phyloP scores from a whole-genome alignment of 2,797 vertebrate genomes.

The Phoxinus dragarum region DNA sequence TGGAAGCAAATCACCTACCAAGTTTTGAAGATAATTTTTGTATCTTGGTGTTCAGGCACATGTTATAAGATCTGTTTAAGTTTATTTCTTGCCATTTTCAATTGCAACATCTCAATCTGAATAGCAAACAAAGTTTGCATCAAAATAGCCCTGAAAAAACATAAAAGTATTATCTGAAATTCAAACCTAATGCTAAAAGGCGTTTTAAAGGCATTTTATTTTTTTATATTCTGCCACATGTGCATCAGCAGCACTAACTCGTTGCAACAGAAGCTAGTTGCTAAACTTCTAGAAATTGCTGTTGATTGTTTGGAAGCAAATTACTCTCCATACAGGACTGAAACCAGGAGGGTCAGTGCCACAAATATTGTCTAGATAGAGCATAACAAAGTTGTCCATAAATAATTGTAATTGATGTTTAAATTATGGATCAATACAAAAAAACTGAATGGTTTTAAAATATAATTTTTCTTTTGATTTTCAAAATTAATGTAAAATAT shows the following conservation, averaged over 20 bases:
- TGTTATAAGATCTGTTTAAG: neutral
- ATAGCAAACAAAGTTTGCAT: neutral
- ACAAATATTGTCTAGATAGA: neutral
- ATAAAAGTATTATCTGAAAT: neutral
- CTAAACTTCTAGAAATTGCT: neutral
- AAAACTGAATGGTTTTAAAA: neutral
- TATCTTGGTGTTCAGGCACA: neutral
- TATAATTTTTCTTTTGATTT: neutral
- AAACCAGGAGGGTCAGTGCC: neutral
- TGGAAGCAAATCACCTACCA: neutral
- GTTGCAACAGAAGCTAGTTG: neutral
- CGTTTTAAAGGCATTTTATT: neutral
- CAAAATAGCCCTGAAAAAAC: neutral
- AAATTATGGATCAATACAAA: neutral
- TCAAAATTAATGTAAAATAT: neutral
- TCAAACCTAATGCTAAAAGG: neutral
- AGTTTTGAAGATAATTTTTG: neutral
- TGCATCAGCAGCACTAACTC: neutral
- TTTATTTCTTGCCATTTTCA: slow-evolving; percentile 1
- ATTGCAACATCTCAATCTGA: neutral
- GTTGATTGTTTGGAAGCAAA: neutral
- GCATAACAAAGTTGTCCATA: neutral
- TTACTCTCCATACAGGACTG: neutral
- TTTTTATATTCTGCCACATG: slow-evolving; percentile 1
- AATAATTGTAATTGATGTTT: neutral